Evolutionary conservation across 2,797 vertebrate species (phyloP).

Genomic region (Thamnophis elegans): DNA sequence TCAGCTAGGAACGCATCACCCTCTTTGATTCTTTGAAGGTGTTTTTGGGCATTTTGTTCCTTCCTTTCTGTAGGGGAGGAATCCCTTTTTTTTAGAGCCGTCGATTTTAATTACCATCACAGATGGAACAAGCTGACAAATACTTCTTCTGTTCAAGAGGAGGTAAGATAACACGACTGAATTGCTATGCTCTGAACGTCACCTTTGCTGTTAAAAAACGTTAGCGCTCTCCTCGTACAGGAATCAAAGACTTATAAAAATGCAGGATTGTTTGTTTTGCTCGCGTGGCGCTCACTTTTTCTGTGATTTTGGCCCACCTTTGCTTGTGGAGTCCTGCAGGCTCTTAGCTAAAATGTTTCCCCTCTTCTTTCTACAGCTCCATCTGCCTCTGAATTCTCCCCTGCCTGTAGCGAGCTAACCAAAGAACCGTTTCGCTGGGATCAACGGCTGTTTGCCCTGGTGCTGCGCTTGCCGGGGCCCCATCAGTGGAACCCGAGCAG

Average conservation of each 20-base stretch:
- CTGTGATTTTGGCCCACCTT: not conserved
- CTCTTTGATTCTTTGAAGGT: not conserved
- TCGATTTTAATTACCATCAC: conserved; percentile 99
- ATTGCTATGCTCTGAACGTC: conserved; percentile 23
- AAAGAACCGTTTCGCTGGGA: conserved; percentile 99
- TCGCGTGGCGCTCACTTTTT: not conserved
- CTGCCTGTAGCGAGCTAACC: conserved; percentile 95
- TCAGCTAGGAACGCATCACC: not conserved
- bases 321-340: not conserved
- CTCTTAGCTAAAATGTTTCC: not conserved
- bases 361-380: conserved; percentile 76
- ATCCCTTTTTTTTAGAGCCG: conserved; percentile 97
- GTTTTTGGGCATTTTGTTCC: conserved; percentile 45
- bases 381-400: conserved; percentile 95
- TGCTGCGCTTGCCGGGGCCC: conserved; percentile 89
- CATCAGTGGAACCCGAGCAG: conserved; percentile 88
- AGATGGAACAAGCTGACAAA: conserved; percentile 97
- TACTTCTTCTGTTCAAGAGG: conserved; percentile 90
- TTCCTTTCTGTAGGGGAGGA: conserved; percentile 84
- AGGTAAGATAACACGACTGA: conserved; percentile 79
- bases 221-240: not conserved
- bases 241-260: not conserved
- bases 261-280: not conserved
- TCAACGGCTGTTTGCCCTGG: conserved; percentile 95
- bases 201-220: conserved; percentile 21